A percentile compares a stretch with the other conserved stretches of the same genome.
Evolutionary conservation across 2,797 vertebrate species (phyloP).

Genomic region (Galaxias olidus): DNA sequence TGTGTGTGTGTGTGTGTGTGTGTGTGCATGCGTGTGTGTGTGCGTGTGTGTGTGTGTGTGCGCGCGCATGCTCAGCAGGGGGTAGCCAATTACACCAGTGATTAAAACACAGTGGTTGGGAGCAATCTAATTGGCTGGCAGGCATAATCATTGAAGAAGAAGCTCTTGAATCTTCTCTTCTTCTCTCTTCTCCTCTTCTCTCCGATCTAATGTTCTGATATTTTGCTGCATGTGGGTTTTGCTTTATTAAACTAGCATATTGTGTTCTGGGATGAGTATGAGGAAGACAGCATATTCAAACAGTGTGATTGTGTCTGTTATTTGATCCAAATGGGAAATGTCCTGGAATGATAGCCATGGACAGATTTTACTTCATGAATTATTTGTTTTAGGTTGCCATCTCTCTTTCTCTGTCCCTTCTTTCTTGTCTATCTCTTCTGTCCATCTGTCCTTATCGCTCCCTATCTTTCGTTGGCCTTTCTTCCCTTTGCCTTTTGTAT

Average conservation of each 20-base stretch:
- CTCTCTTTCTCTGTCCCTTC: slow-evolving; percentile 1
- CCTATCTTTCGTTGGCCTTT: too few species aligned
- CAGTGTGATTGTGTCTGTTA: too few species aligned
- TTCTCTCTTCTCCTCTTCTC: neutral
- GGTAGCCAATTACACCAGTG: slow-evolving; percentile 82
- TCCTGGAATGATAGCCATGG: too few species aligned
- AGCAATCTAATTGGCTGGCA: slow-evolving; percentile 65
- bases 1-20: slow-evolving; percentile 5
- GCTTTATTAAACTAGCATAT: too few species aligned
- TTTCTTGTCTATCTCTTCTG: neutral
- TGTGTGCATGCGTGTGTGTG: slow-evolving; percentile 39
- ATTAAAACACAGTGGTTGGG: slow-evolving; percentile 79
- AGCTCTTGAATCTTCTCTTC: neutral
- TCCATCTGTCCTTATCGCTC: too few species aligned
- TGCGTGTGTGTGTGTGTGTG: slow-evolving; percentile 21
- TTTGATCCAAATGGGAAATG: too few species aligned
- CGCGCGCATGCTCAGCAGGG: slow-evolving; percentile 70
- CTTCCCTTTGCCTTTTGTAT: neutral
- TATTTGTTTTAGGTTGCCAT: slow-evolving; percentile 5
- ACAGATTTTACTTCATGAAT: too few species aligned
- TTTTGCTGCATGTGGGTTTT: too few species aligned
- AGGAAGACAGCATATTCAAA: too few species aligned
- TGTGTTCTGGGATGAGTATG: too few species aligned
- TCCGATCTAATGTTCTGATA: neutral
- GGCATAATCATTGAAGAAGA: slow-evolving; percentile 14